Evolutionary conservation across 2,113 vertebrate genomes (phyloP).

Genomic region (Pterocles gutturalis): DNA sequence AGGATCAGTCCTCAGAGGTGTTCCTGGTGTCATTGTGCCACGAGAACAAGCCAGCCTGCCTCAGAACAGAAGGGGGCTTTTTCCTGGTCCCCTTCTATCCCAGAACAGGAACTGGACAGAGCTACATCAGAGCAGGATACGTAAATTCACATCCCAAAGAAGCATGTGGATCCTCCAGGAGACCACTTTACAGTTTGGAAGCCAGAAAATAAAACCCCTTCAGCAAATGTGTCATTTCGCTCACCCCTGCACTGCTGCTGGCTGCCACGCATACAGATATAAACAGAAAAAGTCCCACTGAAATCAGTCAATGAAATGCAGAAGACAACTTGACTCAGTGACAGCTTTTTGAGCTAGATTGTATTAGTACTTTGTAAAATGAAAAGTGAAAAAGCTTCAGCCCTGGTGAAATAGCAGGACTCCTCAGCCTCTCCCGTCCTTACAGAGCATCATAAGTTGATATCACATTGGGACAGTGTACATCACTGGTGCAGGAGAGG

Average conservation of each 20-base stretch:
- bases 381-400: background rate
- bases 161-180: background rate
- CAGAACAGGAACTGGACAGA: background rate
- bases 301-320: background rate
- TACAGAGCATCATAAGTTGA: background rate
- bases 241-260: background rate
- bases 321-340: background rate
- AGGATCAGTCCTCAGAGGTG: background rate
- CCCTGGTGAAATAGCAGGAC: background rate
- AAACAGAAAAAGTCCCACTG: background rate
- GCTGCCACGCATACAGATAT: background rate
- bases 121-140: rapidly evolving
- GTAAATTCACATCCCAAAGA: background rate
- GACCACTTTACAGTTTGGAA: background rate
- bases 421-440: background rate
- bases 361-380: background rate
- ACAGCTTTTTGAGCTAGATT: background rate
- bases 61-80: background rate
- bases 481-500: background rate
- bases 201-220: background rate
- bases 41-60: background rate
- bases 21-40: background rate
- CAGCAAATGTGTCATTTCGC: background rate
- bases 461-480: rapidly evolving
- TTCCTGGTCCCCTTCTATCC: background rate